Percentiles rank a stretch among this genome's conserved stretches.
Evolutionary conservation across 1,140 invertebrate species (phyloP).

Genomic region (Rhagoletis zephyria): DNA sequence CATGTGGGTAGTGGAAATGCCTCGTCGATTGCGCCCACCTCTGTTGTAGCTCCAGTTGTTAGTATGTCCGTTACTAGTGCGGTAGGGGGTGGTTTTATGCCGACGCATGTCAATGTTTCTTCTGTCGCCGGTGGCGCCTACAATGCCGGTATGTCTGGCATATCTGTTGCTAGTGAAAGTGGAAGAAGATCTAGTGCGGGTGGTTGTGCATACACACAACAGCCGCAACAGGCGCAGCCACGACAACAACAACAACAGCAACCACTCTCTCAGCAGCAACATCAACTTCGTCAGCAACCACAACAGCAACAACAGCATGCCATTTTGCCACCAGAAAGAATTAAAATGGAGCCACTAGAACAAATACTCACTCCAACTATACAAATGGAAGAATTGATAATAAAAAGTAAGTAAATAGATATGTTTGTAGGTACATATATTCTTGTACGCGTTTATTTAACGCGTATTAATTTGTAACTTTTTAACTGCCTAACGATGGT

Average conservation of each 20-base stretch:
- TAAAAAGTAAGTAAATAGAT: constrained; percentile 55
- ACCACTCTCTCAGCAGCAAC: neutral
- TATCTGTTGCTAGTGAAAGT: constrained; percentile 27
- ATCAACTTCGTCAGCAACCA: neutral
- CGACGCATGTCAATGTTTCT: constrained; percentile 22
- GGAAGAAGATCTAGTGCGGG: constrained; percentile 33
- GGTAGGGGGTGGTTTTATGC: constrained; percentile 11
- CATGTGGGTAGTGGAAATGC: constrained; percentile 27
- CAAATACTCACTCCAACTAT: constrained; percentile 57
- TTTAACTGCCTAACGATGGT: too few species aligned
- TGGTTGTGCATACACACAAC: constrained; percentile 42
- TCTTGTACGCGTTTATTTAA: neutral
- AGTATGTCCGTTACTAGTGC: neutral
- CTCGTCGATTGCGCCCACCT: neutral
- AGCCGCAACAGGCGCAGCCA: neutral
- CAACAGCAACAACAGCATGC: constrained; percentile 25
- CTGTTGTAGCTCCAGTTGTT: neutral
- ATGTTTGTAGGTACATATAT: neutral
- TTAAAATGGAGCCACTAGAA: constrained; percentile 57
- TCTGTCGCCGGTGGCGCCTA: constrained; percentile 21
- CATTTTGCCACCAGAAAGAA: constrained; percentile 47
- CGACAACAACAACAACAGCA: constrained; percentile 7
- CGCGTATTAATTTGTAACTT: too few species aligned
- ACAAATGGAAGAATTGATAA: constrained; percentile 57
- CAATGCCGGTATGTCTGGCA: constrained; percentile 49